These are phyloP conservation scores for Lithophane semibrunnea DNA, from an alignment of 2,888 invertebrate genomes.

Conservation along the genomic window DNA sequence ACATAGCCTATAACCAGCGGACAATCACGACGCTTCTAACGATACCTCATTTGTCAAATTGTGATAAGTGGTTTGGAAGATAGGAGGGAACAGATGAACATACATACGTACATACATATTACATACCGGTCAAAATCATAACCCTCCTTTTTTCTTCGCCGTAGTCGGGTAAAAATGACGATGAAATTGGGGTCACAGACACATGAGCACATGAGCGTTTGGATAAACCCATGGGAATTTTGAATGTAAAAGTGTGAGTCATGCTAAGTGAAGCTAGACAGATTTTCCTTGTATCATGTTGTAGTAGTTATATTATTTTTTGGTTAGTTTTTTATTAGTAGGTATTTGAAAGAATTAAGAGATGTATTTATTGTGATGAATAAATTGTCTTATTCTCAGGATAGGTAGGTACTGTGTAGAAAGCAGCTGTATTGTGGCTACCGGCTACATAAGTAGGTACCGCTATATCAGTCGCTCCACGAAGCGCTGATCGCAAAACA, in stretches of 20 bases:
- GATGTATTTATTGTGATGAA: neutral
- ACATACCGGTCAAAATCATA: too few species aligned
- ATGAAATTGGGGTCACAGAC: constrained; percentile 7
- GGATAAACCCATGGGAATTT: constrained; percentile 5
- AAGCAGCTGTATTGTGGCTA: too few species aligned
- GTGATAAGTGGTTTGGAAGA: too few species aligned
- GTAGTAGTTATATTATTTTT: neutral
- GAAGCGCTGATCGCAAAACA: neutral
- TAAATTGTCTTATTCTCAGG: neutral
- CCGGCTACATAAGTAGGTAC: neutral
- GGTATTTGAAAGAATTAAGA: too few species aligned
- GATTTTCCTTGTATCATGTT: constrained; percentile 14
- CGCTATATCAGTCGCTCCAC: neutral
- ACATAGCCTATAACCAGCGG: too few species aligned
- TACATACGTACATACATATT: too few species aligned
- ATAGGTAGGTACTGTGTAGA: too few species aligned
- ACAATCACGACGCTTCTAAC: too few species aligned
- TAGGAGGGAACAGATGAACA: too few species aligned
- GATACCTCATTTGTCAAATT: too few species aligned
- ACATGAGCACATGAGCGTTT: neutral
- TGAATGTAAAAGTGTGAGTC: constrained; percentile 34
- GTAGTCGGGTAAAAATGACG: neutral
- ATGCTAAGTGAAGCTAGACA: neutral
- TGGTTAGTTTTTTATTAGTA: neutral
- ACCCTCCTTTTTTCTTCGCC: too few species aligned